Evolutionary conservation across 2,113 vertebrate genomes (phyloP), one percentile per base, ranked within the genome.

Genomic region (Telmatochromis sp.): DNA sequence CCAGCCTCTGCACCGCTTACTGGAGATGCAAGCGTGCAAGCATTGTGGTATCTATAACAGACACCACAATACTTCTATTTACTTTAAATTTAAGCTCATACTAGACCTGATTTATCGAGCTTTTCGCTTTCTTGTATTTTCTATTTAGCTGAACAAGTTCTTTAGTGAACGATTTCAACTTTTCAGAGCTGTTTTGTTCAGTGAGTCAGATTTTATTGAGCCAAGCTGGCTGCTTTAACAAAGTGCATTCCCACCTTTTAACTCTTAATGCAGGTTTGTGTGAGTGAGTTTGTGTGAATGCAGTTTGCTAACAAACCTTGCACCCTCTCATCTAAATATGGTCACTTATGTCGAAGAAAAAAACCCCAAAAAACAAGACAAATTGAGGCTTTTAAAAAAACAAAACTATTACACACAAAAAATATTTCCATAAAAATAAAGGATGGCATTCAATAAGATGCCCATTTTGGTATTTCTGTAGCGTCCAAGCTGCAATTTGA

Each of bases 361-460:
- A 42, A 2, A 0, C 0, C 4, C 5, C 1, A 0, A 42, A 23
- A 73, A 73, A 73, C 21, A 26, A 47, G 42, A 75, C 5, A 47
- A 75, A 75, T 17, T 11, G 40, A 28, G 13, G 71, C 40, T 75
- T 75, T 23, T 1, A 11, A 47, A 28, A 47, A 5, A 47, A 15
- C 5, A 73, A 28, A 28, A 19, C 71, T 11, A 17, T 17, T 47
- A 47, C 3, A 47, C 2, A 7, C 40, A 47, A 47, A 75, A 75
- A 75, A 19, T 50, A 75, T 50, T 50, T 50, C 71, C 71, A 50
- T 31, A 31, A 31, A 78, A 50, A 78, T 50, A 50, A 10, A 4
- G 71, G 23, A 28, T 28, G 42, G 15, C 14, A 7, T 75, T 78
- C 14, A 47, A 78, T 75, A 47, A 50, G 71, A 26, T 7, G 45